Base-by-base conservation (phyloP, 2,797 vertebrate genomes). In the Falco concolor region DNA sequence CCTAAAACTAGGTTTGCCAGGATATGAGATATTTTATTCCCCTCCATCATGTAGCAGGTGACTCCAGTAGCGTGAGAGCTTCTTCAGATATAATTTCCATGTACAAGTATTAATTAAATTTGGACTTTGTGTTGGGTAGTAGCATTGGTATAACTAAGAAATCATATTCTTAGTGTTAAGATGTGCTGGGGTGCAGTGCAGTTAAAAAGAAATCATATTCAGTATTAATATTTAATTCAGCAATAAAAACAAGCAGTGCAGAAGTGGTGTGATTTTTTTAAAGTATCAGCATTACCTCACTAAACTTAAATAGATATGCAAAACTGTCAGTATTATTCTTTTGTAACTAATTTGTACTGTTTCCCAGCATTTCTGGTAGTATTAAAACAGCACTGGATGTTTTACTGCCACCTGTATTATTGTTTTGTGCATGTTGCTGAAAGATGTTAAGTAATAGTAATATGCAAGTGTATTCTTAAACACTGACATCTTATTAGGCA, bases 271-370 rank as follows among this genome's bases (percentile, higher is more conserved):
- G 57, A 84, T 68, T 96, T 96, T 96, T 95, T 95, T 96, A 45
- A 96, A 97, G 78, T 96, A 96, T 97, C 90, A 84, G 21, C 89
- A 95, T 98, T 98, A 98, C 98, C 98, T 98, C 98, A 97, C 81
- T 95, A 95, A 97, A 96, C 84, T 95, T 91, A 94, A 94, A 94
- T 56, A 97, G 97, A 98, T 98, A 98, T 98, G 98, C 98, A 98
- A 98, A 97, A 64, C 61, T 92, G 85, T 96, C 89, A 92, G 89
- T 91, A 79, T 96, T 96, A 69, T 45, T 86, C 69, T 97, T 97
- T 96, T 96, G 73, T 97, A 97, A 85, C 79, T 68, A 68, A 90
- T 97, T 97, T 97, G 95, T 98, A 97, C 95, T 94, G 90, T 95
- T 96, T 97, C 91, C 97, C 94, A 96, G 57, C 95, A 89, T 95